Conservation (phyloP, 1,140 invertebrate genomes). For the Zaprionus kolodkinae region DNA sequence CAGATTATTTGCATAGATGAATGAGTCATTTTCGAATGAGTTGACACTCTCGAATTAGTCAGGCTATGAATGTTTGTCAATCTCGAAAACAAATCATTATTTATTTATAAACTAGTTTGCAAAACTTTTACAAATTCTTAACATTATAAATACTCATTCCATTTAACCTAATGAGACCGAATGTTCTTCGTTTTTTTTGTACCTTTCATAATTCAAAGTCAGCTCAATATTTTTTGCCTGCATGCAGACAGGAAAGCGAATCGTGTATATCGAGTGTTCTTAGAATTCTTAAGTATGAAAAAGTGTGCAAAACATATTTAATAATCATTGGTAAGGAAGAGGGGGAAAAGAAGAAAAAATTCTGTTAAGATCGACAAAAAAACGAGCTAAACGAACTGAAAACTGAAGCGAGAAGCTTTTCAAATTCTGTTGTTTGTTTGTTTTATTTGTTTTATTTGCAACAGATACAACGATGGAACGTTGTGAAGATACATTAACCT, state of each 20-base stretch:
- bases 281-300: constrained; percentile 26
- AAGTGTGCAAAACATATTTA: constrained; percentile 27
- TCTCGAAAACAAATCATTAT: not conserved
- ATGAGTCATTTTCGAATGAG: constrained; percentile 11
- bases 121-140: no score
- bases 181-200: constrained; percentile 52
- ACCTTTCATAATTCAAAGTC: constrained; percentile 61
- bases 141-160: not conserved
- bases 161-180: constrained; percentile 48
- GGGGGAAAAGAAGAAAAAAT: constrained; percentile 39
- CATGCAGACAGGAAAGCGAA: constrained; percentile 2
- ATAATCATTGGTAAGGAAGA: constrained; percentile 32
- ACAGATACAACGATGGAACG: constrained; percentile 61
- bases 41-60: constrained; percentile 21
- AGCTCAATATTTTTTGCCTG: constrained; percentile 46
- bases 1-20: constrained; percentile 31
- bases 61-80: not conserved
- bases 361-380: constrained; percentile 31
- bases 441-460: constrained; percentile 67
- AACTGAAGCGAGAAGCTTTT: constrained; percentile 22
- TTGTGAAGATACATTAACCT: constrained; percentile 76
- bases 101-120: constrained; percentile 4
- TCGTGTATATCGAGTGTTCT: constrained; percentile 19
- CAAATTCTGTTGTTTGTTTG: constrained; percentile 13
- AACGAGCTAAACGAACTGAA: constrained; percentile 16